A percentile compares a stretch with the other conserved stretches of the same genome.
These are phyloP conservation scores for Hippocampus mohnikei DNA, from an alignment of 2,113 vertebrate species.

Conservation along the genomic window DNA sequence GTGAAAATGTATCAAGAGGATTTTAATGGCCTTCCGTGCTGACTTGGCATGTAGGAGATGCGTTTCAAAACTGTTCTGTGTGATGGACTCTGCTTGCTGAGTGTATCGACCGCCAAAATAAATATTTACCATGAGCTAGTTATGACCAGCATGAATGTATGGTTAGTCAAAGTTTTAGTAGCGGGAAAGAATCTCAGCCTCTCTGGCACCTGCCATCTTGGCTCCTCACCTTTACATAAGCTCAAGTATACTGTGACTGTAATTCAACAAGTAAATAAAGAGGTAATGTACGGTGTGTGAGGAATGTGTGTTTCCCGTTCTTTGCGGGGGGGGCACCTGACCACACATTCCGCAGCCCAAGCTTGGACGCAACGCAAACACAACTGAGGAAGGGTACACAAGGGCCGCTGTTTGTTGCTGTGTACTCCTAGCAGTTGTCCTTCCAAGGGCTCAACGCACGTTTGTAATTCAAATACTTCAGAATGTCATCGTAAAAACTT, in stretches of 20 bases:
- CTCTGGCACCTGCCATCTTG: neutral
- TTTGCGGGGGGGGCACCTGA: slow-evolving; percentile 44
- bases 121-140: neutral
- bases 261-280: slow-evolving; percentile 6
- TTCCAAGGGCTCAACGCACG: slow-evolving; percentile 32
- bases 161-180: neutral
- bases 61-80: neutral
- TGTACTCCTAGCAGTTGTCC: slow-evolving; percentile 54
- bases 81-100: slow-evolving; percentile 6
- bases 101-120: neutral
- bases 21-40: neutral
- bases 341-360: slow-evolving; percentile 51
- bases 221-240: slow-evolving; percentile 13
- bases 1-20: neutral
- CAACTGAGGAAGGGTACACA: slow-evolving; percentile 42
- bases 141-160: neutral
- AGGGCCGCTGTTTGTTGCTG: slow-evolving; percentile 35
- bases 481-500: slow-evolving; percentile 15
- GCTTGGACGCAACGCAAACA: slow-evolving; percentile 46
- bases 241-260: neutral
- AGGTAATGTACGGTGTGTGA: neutral
- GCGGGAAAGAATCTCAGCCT: neutral
- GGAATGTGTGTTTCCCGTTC: slow-evolving; percentile 17
- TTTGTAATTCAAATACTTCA: slow-evolving; percentile 31
- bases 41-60: neutral